Conservation (phyloP, 2,113 vertebrate species). For the Prietella phreatophila region DNA sequence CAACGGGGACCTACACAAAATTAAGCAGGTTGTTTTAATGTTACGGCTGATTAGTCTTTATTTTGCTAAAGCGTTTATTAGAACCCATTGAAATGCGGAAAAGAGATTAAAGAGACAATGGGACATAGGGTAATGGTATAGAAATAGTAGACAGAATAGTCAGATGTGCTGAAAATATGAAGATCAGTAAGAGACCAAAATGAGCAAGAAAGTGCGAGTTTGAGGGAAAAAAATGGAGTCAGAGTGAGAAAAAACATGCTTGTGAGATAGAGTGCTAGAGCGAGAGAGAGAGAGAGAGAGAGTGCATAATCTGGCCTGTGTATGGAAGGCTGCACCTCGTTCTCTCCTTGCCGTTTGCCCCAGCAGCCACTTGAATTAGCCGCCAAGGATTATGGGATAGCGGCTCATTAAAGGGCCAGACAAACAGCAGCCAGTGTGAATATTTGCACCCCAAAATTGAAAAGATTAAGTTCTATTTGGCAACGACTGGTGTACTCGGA, state of each 20-base stretch:
- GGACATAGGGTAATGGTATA: too few species aligned
- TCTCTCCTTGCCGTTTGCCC: slow-evolving; percentile 75
- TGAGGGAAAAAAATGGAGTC: neutral
- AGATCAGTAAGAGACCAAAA: neutral
- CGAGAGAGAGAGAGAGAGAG: slow-evolving; percentile 11
- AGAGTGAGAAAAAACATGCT: slow-evolving; percentile 4
- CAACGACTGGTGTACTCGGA: slow-evolving; percentile 90
- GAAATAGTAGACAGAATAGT: neutral
- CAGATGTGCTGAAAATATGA: neutral
- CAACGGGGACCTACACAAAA: too few species aligned
- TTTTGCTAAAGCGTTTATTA: neutral
- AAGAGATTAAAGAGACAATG: neutral
- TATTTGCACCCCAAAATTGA: slow-evolving; percentile 99
- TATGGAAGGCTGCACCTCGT: slow-evolving; percentile 79
- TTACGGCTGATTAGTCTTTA: too few species aligned
- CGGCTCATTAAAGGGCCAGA: slow-evolving; percentile 98
- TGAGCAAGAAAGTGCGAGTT: slow-evolving; percentile 5
- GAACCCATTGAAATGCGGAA: neutral
- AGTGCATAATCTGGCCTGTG: slow-evolving; percentile 78
- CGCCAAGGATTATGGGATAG: slow-evolving; percentile 97
- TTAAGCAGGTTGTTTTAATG: too few species aligned
- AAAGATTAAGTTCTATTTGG: slow-evolving; percentile 99
- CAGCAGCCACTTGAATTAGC: slow-evolving; percentile 98
- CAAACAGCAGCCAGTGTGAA: slow-evolving; percentile 99
- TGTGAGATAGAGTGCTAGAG: slow-evolving; percentile 14